phyloP scores from a whole-genome alignment of 2,888 invertebrate genomes.

The Agrotis puta region DNA sequence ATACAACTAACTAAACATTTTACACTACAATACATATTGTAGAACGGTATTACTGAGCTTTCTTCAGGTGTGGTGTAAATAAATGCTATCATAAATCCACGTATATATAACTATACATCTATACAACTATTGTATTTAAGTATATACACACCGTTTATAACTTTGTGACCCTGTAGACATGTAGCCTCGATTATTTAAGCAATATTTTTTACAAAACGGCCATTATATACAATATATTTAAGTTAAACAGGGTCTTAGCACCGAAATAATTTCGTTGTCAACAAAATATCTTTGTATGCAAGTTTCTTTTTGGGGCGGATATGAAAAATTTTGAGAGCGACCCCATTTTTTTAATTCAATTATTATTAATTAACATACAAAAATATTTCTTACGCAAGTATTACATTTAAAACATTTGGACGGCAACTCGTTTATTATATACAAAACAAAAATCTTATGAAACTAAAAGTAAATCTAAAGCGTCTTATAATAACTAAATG shows the following conservation, averaged over 20 bases:
- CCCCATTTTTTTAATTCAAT: conserved; percentile 44
- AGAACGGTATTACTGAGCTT: conserved; percentile 85
- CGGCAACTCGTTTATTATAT: conserved; percentile 82
- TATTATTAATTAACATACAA: conserved; percentile 55
- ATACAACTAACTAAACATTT: conserved; percentile 60
- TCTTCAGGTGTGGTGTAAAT: conserved; percentile 89
- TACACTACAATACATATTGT: conserved; percentile 67
- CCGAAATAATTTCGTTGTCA: conserved; percentile 76
- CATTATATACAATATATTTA: conserved; percentile 72
- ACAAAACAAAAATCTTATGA: conserved; percentile 74
- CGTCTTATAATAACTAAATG: conserved; percentile 87
- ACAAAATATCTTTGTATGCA: conserved; percentile 63
- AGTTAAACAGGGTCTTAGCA: conserved; percentile 83
- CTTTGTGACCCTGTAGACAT: conserved; percentile 86
- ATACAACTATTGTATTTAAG: conserved; percentile 75
- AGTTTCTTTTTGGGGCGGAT: conserved; percentile 39
- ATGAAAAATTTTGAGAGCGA: conserved; percentile 48
- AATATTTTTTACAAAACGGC: conserved; percentile 78
- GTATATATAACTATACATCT: conserved; percentile 73
- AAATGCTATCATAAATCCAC: conserved; percentile 81
- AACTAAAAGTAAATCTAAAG: conserved; percentile 73
- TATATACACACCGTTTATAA: conserved; percentile 81
- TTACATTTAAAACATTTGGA: conserved; percentile 80
- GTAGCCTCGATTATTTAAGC: conserved; percentile 85
- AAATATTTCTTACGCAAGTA: conserved; percentile 61